These are phyloP conservation scores for Enteromius unitaeniatus DNA, from an alignment of 2,797 vertebrate genomes.

Conservation along the genomic window DNA sequence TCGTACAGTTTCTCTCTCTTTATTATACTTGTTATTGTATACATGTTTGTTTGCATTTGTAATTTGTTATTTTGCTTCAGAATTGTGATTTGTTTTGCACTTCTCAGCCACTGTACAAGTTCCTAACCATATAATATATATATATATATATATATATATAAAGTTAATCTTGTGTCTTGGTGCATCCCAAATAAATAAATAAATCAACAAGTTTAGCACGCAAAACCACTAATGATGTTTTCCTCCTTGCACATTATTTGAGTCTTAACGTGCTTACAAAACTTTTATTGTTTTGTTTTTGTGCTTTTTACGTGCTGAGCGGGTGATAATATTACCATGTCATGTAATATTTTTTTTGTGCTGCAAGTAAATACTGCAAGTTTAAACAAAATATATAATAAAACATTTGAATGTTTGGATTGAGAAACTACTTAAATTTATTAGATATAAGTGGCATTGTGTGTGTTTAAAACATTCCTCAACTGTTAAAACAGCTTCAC, in stretches of 20 bases:
- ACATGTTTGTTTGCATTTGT: no score
- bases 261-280: not conserved
- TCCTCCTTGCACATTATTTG: not conserved
- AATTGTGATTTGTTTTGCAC: no score
- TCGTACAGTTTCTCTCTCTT: no score
- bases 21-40: no score
- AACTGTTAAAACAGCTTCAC: no score
- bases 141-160: no score
- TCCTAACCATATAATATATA: not conserved
- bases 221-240: not conserved
- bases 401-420: not conserved
- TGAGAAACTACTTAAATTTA: not conserved
- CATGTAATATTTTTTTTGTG: not conserved
- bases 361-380: no score
- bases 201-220: not conserved
- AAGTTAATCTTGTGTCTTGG: not conserved
- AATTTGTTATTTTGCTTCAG: no score
- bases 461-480: not conserved
- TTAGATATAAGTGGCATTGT: not conserved
- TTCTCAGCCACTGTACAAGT: not conserved
- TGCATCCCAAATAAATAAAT: not conserved
- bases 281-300: not conserved
- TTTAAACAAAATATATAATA: not conserved
- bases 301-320: not conserved
- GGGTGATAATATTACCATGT: not conserved